These are phyloP conservation scores for Dascillus cervinus DNA, from an alignment of 2,888 invertebrate species.

Conservation along the genomic window DNA sequence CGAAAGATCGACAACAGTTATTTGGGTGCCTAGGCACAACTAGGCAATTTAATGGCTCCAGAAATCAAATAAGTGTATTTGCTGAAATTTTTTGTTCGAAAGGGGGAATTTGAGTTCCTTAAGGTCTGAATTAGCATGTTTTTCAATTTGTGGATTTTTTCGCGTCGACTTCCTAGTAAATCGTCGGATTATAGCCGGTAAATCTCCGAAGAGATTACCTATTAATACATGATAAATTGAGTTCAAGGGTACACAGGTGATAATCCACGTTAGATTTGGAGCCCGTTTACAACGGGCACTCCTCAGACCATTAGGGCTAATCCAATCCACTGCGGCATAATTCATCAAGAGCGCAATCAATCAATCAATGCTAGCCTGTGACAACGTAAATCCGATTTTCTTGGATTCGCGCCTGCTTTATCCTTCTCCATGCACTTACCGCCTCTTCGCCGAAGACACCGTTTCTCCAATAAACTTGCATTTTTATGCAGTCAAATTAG, in stretches of 20 bases:
- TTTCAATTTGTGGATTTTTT: too few relatives aligned
- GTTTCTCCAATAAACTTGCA: background rate
- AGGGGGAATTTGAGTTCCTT: too few relatives aligned
- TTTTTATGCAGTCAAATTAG: background rate
- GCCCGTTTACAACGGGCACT: slow-evolving; percentile 27
- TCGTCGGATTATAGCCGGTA: too few relatives aligned
- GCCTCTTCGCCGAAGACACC: background rate
- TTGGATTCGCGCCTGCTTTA: slow-evolving; percentile 23
- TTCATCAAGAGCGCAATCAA: slow-evolving; percentile 41
- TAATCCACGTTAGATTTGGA: slow-evolving; percentile 21
- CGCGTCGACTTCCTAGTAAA: too few relatives aligned
- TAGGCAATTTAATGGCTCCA: too few relatives aligned
- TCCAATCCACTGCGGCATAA: slow-evolving; percentile 38
- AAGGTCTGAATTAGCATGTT: too few relatives aligned
- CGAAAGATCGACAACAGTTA: too few relatives aligned
- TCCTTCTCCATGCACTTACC: slow-evolving; percentile 1
- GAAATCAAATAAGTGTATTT: too few relatives aligned
- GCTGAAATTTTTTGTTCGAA: too few relatives aligned
- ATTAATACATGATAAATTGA: slow-evolving; percentile 16
- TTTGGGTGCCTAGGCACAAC: too few relatives aligned
- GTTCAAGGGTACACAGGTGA: slow-evolving; percentile 22
- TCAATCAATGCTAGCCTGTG: slow-evolving; percentile 40
- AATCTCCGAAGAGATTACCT: too few relatives aligned
- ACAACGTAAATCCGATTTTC: slow-evolving; percentile 42
- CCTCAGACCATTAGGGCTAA: slow-evolving; percentile 36